phyloP scores from a whole-genome alignment of 1,140 invertebrate genomes.

The Philopotamus ludificatus region DNA sequence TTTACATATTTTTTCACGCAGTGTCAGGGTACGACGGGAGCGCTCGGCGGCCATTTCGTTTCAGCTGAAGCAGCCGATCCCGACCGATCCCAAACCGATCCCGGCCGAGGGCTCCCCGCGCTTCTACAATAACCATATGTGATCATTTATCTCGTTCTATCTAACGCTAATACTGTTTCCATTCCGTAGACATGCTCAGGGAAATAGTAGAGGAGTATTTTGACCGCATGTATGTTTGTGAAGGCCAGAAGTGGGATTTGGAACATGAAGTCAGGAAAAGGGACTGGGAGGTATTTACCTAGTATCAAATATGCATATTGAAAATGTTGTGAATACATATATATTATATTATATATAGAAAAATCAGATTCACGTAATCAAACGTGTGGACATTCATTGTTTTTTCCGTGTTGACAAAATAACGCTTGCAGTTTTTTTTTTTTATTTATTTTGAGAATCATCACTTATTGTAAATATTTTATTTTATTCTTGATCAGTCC shows the following conservation, averaged over 20 bases:
- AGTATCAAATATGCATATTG: constrained; percentile 50
- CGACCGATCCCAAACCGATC: neutral
- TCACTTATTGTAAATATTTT: constrained; percentile 57
- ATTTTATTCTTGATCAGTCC: constrained; percentile 40
- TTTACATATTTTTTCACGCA: neutral
- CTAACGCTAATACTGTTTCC: constrained; percentile 46
- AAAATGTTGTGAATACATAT: constrained; percentile 54
- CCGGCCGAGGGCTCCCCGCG: neutral
- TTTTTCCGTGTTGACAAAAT: constrained; percentile 54
- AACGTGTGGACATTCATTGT: constrained; percentile 56
- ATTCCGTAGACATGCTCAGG: constrained; percentile 76
- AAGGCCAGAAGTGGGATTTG: constrained; percentile 99
- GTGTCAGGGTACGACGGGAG: constrained; percentile 1
- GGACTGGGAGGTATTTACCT: constrained; percentile 90
- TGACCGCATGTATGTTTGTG: constrained; percentile 92
- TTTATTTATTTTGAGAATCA: constrained; percentile 53
- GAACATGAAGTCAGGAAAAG: constrained; percentile 97
- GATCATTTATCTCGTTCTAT: too few species aligned
- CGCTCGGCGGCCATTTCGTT: neutral
- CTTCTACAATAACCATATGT: neutral
- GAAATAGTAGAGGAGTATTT: constrained; percentile 93
- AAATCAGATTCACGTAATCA: constrained; percentile 57
- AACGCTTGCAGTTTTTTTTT: constrained; percentile 58
- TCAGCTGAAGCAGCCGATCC: neutral
- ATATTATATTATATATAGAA: constrained; percentile 41